Conservation (phyloP, 2,113 vertebrate species). For the Coptodon rendalli region DNA sequence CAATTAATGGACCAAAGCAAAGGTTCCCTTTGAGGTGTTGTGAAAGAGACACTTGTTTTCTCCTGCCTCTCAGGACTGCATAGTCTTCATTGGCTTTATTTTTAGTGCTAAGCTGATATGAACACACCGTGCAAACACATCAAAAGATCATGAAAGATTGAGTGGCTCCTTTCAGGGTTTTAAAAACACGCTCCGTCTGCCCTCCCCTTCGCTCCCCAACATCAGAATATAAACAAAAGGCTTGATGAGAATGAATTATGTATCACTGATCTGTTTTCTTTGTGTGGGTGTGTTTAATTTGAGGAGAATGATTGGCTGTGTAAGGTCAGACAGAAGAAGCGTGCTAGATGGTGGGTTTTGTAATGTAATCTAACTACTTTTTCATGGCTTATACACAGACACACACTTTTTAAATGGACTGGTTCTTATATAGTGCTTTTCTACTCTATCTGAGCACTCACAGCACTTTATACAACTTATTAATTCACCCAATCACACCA, state of each 20-base stretch:
- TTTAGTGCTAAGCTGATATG: neutral
- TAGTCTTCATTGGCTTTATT: neutral
- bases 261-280: neutral
- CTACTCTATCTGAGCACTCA: neutral
- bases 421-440: neutral
- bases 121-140: neutral
- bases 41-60: neutral
- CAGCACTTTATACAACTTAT: neutral
- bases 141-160: conserved; percentile 39
- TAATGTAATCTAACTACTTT: neutral
- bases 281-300: neutral
- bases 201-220: neutral
- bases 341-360: neutral
- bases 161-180: conserved; percentile 5
- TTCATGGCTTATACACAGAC: neutral
- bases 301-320: neutral
- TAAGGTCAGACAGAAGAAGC: neutral
- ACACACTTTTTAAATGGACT: neutral
- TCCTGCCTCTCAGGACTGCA: neutral
- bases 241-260: conserved; percentile 46
- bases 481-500: neutral
- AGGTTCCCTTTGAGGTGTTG: neutral
- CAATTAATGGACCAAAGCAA: neutral
- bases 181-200: neutral
- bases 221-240: conserved; percentile 26